phyloP scores from a whole-genome alignment of 2,797 vertebrate genomes.

The Pangasius macronema region DNA sequence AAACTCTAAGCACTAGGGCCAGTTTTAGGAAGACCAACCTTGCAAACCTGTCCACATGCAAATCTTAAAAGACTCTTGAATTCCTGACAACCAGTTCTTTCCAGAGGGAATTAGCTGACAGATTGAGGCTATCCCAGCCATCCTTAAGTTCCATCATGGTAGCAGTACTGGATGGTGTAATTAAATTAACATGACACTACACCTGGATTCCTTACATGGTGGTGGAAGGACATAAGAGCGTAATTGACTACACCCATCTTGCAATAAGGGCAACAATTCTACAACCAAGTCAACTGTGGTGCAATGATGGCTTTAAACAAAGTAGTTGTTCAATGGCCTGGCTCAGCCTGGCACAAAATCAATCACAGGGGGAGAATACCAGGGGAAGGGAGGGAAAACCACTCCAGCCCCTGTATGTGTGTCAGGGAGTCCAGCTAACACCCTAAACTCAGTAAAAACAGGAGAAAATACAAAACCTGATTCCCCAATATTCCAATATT shows the following conservation, averaged over 20 bases:
- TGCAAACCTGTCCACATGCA: conserved; percentile 14
- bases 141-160: not conserved
- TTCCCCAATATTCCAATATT: not conserved
- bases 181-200: conserved; percentile 1
- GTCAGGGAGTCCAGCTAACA: not conserved
- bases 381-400: not conserved
- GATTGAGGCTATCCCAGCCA: conserved; percentile 28
- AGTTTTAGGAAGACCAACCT: conserved; percentile 1
- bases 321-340: not conserved
- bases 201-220: not conserved
- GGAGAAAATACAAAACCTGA: not conserved
- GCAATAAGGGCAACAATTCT: not conserved
- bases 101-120: conserved; percentile 27
- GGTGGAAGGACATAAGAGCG: not conserved
- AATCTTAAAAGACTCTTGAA: not conserved
- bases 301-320: not conserved
- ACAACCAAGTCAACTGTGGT: not conserved
- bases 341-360: not conserved
- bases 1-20: not conserved
- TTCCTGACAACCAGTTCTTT: conserved; percentile 13
- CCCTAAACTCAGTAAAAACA: not conserved
- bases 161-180: conserved; percentile 6
- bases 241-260: not conserved
- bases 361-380: not conserved
- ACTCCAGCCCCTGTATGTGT: not conserved